Base-by-base conservation (phyloP, 2,888 invertebrate species). In the Phlogophora meticulosa region DNA sequence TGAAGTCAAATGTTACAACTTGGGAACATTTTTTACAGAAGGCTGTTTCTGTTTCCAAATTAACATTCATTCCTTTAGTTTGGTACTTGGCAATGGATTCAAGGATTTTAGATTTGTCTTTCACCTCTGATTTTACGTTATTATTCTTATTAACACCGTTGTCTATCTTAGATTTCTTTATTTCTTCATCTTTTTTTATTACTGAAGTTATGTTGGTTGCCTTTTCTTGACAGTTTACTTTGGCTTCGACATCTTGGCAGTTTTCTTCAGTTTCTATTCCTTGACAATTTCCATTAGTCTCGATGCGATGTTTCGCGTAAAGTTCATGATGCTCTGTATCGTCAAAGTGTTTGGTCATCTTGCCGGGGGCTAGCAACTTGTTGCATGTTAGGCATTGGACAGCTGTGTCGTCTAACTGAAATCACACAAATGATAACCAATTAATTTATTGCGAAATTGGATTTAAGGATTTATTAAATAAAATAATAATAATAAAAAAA, bases 351-450 rank as follows among this genome's bases (percentile, higher is more conserved):
- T 75, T 59, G 10, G 38, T 56, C 24, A 88, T 60, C 7, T 40
- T 65, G 7, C 67, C 66, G 3, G 70, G 45, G 1, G 79, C 60
- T 9, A 84, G 48, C 40, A 90, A 59, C 38, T 65, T 73, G 73
- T 91, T 90, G 64, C 92, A 92, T n/a, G 87, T 88, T 10, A 91
- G 53, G 55, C 91, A 91, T 66, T 90, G 88, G 34, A 87, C 68
- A 24, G 82, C 70, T 20, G 79, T 78, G 15, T 83, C 81, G 43
- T 89, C 88, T 32, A 88, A 82, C 91, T 91, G 76, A 59, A 88
- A 86, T 56, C 34, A 68, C 17, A 63, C n/a, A 65, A 46, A 48
- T 28, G 15, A 11, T 20, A n/a, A 40, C 11, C 28, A 40, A 1
- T 11, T 49, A 4, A 13, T 17, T 42, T 45, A 7, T 32, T 20